Evolutionary conservation across 2,888 invertebrate species (phyloP), one percentile per base, ranked within the genome.

Genomic region (Idaea straminata): DNA sequence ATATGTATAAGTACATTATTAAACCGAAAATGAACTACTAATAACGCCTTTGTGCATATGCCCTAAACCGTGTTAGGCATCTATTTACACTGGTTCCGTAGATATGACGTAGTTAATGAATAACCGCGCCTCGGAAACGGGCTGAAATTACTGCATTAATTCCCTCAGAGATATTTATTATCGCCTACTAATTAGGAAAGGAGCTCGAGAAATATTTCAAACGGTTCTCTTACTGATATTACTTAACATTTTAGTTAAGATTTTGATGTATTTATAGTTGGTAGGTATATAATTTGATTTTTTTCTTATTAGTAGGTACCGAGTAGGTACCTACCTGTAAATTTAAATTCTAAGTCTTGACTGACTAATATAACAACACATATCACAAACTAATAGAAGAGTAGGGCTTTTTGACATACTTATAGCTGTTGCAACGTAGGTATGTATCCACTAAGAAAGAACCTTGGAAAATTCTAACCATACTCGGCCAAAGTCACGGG

Each of bases 91-190:
- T 70, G 69, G 73, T 69, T 73, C 70, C 72, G 75, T 74, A 72
- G 72, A 74, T 76, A 75, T 80, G 78, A 79, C 72, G 74, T 68
- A 73, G 72, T 77, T 78, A 81, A 79, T 81, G 78, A 81, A 81
- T 81, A 82, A 78, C 77, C 76, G 69, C 62, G 63, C 70, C 66
- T 64, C 63, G 70, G 72, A 77, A 75, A 79, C 73, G 70, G 76
- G 70, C 74, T 72, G 69, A 78, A 83, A 83, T 84, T 84, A 79
- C 82, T 77, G 79, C 81, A 81, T 79, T 83, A 83, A 83, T 79
- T 82, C 77, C 74, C 74, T 67, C 65, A 66, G 73, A 76, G 77
- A 77, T 83, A 81, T 82, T 84, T 84, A 83, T 82, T 80, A 79
- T 77, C 74, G 75, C 72, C 73, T 77, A 77, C 77, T 79, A 81